Conservation (phyloP, 2,888 invertebrate genomes). For the Galerucella pusilla region DNA sequence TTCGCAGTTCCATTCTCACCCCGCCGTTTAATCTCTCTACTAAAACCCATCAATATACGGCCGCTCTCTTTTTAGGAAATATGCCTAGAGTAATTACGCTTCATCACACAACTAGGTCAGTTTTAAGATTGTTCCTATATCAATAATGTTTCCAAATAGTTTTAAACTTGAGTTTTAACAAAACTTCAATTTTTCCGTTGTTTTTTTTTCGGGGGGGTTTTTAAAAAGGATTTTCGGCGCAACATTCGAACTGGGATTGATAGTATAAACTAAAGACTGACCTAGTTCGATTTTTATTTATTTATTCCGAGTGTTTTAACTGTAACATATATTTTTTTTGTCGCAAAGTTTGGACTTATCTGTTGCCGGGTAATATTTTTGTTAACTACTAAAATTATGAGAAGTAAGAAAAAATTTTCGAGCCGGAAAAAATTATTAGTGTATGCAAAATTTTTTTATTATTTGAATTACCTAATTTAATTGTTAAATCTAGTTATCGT, state of each 20-base stretch:
- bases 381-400: conserved; percentile 32
- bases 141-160: neutral
- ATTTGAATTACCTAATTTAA: conserved; percentile 43
- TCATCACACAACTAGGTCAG: conserved; percentile 39
- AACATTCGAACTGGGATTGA: neutral
- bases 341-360: conserved; percentile 42
- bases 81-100: conserved; percentile 46
- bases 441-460: conserved; percentile 36
- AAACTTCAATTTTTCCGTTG: neutral
- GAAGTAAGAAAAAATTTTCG: conserved; percentile 15
- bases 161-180: neutral
- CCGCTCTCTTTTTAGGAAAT: conserved; percentile 44
- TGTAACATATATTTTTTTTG: conserved; percentile 33
- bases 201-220: neutral
- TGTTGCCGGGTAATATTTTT: conserved; percentile 37
- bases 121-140: conserved; percentile 4
- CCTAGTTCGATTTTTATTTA: conserved; percentile 44
- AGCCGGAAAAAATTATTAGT: conserved; percentile 12
- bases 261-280: conserved; percentile 23
- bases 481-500: conserved; percentile 44
- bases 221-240: neutral
- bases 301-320: conserved; percentile 46
- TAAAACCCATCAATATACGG: conserved; percentile 35
- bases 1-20: conserved; percentile 22
- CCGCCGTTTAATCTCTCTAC: conserved; percentile 35